These are phyloP conservation scores for Corythucha ciliata DNA, from an alignment of 2,888 invertebrate species.

Conservation along the genomic window DNA sequence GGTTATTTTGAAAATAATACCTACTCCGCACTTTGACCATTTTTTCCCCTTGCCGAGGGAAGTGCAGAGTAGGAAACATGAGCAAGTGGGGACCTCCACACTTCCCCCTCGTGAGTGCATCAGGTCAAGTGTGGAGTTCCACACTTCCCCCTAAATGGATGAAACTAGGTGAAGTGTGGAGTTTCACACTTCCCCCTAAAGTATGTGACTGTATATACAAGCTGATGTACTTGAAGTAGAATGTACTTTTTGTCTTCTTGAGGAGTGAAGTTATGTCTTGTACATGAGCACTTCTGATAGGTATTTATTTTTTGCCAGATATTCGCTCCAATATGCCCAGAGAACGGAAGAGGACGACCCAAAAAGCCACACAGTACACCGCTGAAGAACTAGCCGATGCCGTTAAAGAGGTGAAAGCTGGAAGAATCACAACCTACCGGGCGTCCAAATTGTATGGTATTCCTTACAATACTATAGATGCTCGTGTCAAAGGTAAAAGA, in stretches of 20 bases:
- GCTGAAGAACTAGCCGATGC: not conserved
- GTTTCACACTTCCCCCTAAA: constrained; percentile 6
- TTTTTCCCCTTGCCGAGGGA: not conserved
- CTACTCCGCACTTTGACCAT: constrained; percentile 3
- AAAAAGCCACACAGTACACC: not conserved
- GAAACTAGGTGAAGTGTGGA: constrained; percentile 8
- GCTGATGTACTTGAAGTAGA: not conserved
- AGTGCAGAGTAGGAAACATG: constrained; percentile 7
- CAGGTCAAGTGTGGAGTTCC: constrained; percentile 6
- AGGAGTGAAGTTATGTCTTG: no score
- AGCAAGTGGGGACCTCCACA: constrained; percentile 4
- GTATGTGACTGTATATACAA: not conserved
- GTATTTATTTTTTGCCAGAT: not conserved
- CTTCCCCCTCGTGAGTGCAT: no score
- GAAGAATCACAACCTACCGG: constrained; percentile 1
- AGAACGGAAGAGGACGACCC: constrained; percentile 4
- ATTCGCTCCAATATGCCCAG: constrained; percentile 1
- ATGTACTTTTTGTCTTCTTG: no score
- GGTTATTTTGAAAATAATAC: constrained; percentile 9
- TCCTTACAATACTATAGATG: constrained; percentile 10
- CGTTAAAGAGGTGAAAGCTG: not conserved
- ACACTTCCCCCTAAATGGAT: constrained; percentile 11
- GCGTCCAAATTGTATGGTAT: constrained; percentile 6
- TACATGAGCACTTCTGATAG: no score
- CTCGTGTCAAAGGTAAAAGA: constrained; percentile 5